Base-by-base conservation (phyloP, 2,888 invertebrate genomes). In the Masnerella sp. region DNA sequence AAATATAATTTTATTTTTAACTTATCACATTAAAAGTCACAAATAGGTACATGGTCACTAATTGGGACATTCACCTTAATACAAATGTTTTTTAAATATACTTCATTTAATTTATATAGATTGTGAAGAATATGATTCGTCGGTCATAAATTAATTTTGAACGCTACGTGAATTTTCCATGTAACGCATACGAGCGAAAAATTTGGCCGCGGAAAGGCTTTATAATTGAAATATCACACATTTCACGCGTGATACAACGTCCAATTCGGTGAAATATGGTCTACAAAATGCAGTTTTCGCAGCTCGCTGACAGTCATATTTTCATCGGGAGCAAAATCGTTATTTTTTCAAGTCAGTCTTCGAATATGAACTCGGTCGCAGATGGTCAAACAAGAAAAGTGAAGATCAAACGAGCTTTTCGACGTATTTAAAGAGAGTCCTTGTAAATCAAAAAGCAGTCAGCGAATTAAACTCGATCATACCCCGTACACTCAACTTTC, bases 321-420 rank as follows among this genome's bases (percentile, higher is more conserved):
- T 25, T 30, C 47, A 47, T 30, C 17, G 17, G 14, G 5, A 30
- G 47, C 17, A 17, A 47, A 30, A 47, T n/a, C n/a, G n/a, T n/a
- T n/a, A n/a, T n/a, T n/a, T n/a, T n/a, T n/a, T n/a, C n/a, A n/a
- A n/a, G n/a, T n/a, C n/a, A n/a, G n/a, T n/a, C n/a, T n/a, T n/a
- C n/a, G n/a, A n/a, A n/a, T n/a, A n/a, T n/a, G n/a, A n/a, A n/a
- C 28, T 17, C 40, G 20, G 40, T 40, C 28, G 20, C 30, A 56
- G 54, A 56, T 42, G 54, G 54, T 30, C 40, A 42, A 30, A 56
- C 42, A 42, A 42, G 54, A 56, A 56, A 40, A 56, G 18, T 56
- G 30, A 56, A 56, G 40, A 56, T 40, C 18, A 52, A 52, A 38
- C 54, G 40, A 42, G 54, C 54, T 56, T 56, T 56, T 56, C 28